phyloP scores from a whole-genome alignment of 1,140 invertebrate genomes.

The Drosophila lini region DNA sequence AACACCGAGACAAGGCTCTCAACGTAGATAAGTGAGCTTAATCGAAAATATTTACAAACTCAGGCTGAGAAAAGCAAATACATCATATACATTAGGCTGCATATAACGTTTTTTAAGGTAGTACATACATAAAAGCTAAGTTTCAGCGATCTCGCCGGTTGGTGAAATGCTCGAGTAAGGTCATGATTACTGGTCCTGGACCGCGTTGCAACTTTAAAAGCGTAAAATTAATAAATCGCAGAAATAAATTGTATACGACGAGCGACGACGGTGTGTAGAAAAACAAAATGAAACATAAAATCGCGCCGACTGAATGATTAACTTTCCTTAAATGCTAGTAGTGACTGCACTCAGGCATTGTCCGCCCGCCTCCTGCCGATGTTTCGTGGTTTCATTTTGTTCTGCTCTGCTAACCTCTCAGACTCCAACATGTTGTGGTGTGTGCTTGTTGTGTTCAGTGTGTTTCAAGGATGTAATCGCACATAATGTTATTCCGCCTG shows the following conservation, averaged over 20 bases:
- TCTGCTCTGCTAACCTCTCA: background rate
- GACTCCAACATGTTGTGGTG: background rate
- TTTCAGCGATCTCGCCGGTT: constrained; percentile 33
- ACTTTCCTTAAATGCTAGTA: constrained; percentile 71
- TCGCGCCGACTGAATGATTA: constrained; percentile 26
- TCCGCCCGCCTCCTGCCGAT: background rate
- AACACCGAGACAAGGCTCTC: constrained; percentile 61
- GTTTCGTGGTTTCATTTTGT: background rate
- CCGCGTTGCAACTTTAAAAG: constrained; percentile 46
- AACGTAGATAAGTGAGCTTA: constrained; percentile 41
- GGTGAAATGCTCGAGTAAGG: constrained; percentile 37
- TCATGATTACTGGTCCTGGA: constrained; percentile 54
- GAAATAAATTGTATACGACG: constrained; percentile 24
- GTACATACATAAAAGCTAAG: constrained; percentile 26
- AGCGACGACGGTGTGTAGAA: constrained; percentile 2
- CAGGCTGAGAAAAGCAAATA: constrained; percentile 37
- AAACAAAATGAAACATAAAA: constrained; percentile 6
- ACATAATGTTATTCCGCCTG: background rate
- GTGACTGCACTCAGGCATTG: constrained; percentile 59
- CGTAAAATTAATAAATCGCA: constrained; percentile 25
- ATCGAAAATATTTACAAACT: constrained; percentile 53
- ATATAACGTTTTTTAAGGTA: constrained; percentile 30
- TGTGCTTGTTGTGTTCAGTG: constrained; percentile 13
- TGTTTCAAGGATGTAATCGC: background rate
- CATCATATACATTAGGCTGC: constrained; percentile 32